Conservation (phyloP, 2,888 invertebrate genomes). For the Calephelis perditalis region DNA sequence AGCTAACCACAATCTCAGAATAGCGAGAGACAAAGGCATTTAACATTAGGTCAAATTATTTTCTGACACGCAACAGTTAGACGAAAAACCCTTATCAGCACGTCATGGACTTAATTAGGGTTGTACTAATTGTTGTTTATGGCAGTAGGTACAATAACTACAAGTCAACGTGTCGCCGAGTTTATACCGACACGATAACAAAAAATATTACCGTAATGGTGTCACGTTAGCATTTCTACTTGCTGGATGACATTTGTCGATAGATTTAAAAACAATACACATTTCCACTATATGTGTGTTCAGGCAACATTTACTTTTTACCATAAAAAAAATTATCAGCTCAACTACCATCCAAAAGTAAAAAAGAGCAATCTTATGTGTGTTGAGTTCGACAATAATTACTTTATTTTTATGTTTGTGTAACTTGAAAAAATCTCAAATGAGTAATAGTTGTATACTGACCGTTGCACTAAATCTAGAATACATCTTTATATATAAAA, state of each 20-base stretch:
- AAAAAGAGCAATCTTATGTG: too few relatives aligned
- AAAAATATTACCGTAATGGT: conserved; percentile 20
- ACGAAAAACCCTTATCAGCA: conserved; percentile 64
- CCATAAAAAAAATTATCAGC: too few relatives aligned
- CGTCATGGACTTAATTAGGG: conserved; percentile 59
- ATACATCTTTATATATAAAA: too few relatives aligned
- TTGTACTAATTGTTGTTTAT: conserved; percentile 58
- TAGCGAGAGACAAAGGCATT: conserved; percentile 1
- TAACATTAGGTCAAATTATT: conserved; percentile 7
- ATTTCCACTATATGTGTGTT: too few relatives aligned
- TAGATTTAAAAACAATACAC: neutral
- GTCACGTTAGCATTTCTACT: conserved; percentile 21
- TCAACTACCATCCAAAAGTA: too few relatives aligned
- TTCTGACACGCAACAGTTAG: conserved; percentile 49
- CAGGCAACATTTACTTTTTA: too few relatives aligned
- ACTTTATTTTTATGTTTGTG: too few relatives aligned
- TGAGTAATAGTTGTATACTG: too few relatives aligned
- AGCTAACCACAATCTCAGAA: neutral
- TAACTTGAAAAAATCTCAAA: too few relatives aligned
- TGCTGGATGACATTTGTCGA: neutral
- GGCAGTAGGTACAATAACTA: conserved; percentile 36
- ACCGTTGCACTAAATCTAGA: too few relatives aligned
- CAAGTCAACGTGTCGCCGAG: conserved; percentile 40
- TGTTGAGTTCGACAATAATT: too few relatives aligned
- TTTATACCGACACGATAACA: conserved; percentile 39